Percentiles rank a stretch among this genome's conserved stretches.
Evolutionary conservation across 1,140 invertebrate species (phyloP).

Genomic region (Trachymyrmex cornetzi): DNA sequence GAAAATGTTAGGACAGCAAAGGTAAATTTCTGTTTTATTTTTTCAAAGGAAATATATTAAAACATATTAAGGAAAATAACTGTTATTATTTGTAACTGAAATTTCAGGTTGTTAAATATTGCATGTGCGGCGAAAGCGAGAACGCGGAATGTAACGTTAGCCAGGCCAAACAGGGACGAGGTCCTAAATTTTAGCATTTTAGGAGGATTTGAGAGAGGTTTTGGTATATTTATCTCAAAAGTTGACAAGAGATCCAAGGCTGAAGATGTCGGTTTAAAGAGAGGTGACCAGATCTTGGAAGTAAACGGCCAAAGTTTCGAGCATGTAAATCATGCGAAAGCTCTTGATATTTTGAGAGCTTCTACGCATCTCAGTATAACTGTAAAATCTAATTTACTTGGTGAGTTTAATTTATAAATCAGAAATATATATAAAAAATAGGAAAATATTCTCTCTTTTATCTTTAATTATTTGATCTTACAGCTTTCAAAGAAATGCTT

Average conservation of each 20-base stretch:
- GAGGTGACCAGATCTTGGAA: conserved; percentile 98
- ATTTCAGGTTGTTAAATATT: conserved; percentile 95
- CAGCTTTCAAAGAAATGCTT: conserved; percentile 94
- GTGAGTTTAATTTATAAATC: conserved; percentile 78
- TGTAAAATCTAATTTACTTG: conserved; percentile 98
- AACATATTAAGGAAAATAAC: not conserved
- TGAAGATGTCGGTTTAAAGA: conserved; percentile 97
- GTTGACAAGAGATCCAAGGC: conserved; percentile 97
- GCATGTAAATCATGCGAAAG: conserved; percentile 95
- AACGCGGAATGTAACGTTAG: conserved; percentile 95
- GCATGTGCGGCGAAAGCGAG: conserved; percentile 98
- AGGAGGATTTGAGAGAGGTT: conserved; percentile 96
- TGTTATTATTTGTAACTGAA: not conserved
- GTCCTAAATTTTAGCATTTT: conserved; percentile 97
- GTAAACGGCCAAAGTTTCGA: conserved; percentile 99
- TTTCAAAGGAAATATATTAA: not conserved
- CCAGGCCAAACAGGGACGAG: conserved; percentile 96
- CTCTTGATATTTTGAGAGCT: conserved; percentile 96
- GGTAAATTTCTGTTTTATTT: conserved; percentile 74
- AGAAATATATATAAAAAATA: conserved; percentile 9
- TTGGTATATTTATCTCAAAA: conserved; percentile 98
- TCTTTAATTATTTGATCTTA: conserved; percentile 75
- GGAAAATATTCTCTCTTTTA: conserved; percentile 38
- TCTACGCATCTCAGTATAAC: conserved; percentile 98
- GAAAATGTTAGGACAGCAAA: conserved; percentile 93